These are phyloP conservation scores for Arenaria interpres DNA, from an alignment of 2,113 vertebrate genomes.

Conservation along the genomic window DNA sequence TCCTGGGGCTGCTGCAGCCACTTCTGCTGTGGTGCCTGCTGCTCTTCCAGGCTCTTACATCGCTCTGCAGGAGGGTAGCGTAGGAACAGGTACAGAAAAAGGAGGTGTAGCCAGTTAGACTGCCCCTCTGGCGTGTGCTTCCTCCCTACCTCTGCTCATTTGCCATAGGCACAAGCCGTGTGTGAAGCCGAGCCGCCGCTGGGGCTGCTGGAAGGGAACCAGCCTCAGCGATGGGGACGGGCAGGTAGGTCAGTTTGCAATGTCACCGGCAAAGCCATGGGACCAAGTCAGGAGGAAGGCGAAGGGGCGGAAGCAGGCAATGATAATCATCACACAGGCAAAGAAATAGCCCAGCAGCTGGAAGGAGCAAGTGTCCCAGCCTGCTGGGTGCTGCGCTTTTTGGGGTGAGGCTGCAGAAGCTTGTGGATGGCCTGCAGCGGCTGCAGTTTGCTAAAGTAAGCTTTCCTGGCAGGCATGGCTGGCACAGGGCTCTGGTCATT, in stretches of 20 bases:
- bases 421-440: accelerated
- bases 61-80: accelerated
- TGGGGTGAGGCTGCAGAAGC: not conserved
- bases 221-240: accelerated
- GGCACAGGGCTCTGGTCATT: not conserved
- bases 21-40: not conserved
- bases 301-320: not conserved
- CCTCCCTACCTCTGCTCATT: not conserved
- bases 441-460: accelerated
- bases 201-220: not conserved
- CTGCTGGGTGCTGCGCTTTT: not conserved
- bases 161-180: not conserved
- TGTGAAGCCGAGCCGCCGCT: not conserved
- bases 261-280: not conserved
- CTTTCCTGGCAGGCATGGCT: not conserved
- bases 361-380: not conserved
- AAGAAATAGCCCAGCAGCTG: not conserved
- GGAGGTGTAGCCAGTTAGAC: not conserved
- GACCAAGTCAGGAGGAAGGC: not conserved
- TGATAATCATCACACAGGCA: not conserved
- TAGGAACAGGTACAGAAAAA: not conserved
- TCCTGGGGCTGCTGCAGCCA: not conserved
- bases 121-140: not conserved
- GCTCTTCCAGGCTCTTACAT: not conserved
- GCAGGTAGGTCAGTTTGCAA: accelerated